Evolutionary conservation across 1,140 invertebrate species (phyloP).

Genomic region (Hycleus phaleratus): DNA sequence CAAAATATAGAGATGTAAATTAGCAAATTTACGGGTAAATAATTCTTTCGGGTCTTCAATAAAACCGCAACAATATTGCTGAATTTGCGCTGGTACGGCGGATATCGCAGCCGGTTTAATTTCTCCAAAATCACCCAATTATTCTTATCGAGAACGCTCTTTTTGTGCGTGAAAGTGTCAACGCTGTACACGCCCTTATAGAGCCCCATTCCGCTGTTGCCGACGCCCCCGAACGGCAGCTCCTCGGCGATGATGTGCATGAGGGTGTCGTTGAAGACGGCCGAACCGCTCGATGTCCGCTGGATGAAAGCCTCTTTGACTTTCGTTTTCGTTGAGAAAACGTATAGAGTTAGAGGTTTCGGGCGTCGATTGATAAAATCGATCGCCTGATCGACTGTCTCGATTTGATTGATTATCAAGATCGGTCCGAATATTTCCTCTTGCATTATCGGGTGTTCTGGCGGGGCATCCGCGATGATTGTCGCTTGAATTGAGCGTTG

Average conservation of each 20-base stretch:
- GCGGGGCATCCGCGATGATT: constrained; percentile 62
- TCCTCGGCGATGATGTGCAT: constrained; percentile 57
- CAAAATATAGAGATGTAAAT: not conserved
- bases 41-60: constrained; percentile 31
- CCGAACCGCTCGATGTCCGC: constrained; percentile 72
- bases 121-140: constrained; percentile 62
- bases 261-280: constrained; percentile 89
- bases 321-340: constrained; percentile 69
- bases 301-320: constrained; percentile 64
- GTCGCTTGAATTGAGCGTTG: constrained; percentile 79
- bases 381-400: constrained; percentile 79
- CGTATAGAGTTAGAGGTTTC: constrained; percentile 73
- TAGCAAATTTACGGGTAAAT: not conserved
- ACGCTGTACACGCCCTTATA: constrained; percentile 89
- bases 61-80: constrained; percentile 52
- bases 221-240: constrained; percentile 53
- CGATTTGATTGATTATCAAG: constrained; percentile 74
- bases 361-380: constrained; percentile 65
- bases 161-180: constrained; percentile 87
- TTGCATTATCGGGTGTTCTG: constrained; percentile 70
- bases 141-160: constrained; percentile 70
- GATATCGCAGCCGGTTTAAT: constrained; percentile 56
- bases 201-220: constrained; percentile 79
- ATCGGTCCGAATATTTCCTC: constrained; percentile 94
- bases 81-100: constrained; percentile 74